Base-by-base conservation (phyloP, 64 coral and sea anemone genomes). In the Anthopleura sola region DNA sequence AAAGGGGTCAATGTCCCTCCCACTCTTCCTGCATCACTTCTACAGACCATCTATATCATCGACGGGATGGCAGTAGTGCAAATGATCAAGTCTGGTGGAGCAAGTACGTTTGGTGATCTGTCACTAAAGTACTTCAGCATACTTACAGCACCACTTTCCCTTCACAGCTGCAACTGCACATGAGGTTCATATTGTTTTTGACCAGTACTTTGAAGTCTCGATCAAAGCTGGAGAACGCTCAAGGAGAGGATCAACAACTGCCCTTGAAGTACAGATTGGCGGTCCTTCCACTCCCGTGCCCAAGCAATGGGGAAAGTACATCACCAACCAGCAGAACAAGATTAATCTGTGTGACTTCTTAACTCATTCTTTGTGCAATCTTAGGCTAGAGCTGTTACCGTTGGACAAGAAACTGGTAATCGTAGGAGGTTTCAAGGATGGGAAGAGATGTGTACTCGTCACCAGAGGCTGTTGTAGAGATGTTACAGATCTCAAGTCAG, bases 361-460 rank as follows among this genome's bases (percentile, higher is more conserved):
- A 17, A 86, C 51, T 23, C 29, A 94, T 16, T 68, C 77, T 15
- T 49, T 88, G n/a, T 78, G 46, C 29, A 34, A 82, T 13, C 75
- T 31, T 5, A 26, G 14, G 19, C 24, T 13, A 29, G 75, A 53
- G 49, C 32, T 13, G 19, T 64, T 88, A 31, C 20, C 17, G 11
- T 19, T 36, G 36, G 18, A 2, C 4, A 23, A 93, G 55, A 60
- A 51, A 48, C 60, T 94, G 20, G 49, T 90, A 44, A 36, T 90
- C 14, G 93, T 36, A 82, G 92, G 92, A 38, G 93, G 93, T 13
- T 91, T 86, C 82, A 95, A 53, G 49, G 93, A 95, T 88, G 89
- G 93, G 0, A 37, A 85, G 23, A 90, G 5, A 0, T 6, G 6
- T 12, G 64, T 69, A 5, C 3, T 2, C 0, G 13, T 69, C 20